Base-by-base conservation (phyloP, 2,888 invertebrate genomes). In the Aproaerema taeniolella region DNA sequence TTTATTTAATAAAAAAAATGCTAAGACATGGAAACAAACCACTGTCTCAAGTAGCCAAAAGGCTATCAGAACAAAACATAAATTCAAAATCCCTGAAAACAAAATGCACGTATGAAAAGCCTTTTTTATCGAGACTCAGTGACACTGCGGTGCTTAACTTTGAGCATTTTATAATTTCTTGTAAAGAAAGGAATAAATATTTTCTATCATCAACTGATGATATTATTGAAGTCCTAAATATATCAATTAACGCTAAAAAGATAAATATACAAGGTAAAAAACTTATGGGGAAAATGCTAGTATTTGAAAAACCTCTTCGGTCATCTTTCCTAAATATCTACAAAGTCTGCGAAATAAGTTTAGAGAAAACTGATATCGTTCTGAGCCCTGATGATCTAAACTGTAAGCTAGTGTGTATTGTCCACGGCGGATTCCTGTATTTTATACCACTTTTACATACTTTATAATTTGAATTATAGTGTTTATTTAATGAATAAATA, bases 1-100 rank as follows among this genome's bases (percentile, higher is more conserved):
- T 48, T 1, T 40, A 42, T 11, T 16, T 15, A 6, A 47, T 49
- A 6, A 49, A 49, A 39, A 32, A 24, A 20, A 36, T 49, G 41
- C 11, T 44, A 8, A 35, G 40, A 30, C 7, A 16, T 11, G 43
- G 43, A 1, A 32, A 39, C 2, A 43, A 39, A 13, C 39, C 43
- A 8, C 20, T 43, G 4, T 9, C 14, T 1, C 39, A 43, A 31
- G 34, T 43, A 14, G 39, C 43, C 1, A 39, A 34, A 24, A 31
- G 38, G 9, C n/a, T 20, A 20, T 20, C 29, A 35, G 10, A 15
- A 2, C 11, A 36, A 31, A 30, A 17, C 17, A 34, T 30, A 11
- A 30, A n/a, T 26, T 3, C n/a, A 9, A 26, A 4, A 20, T 20
- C 20, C 8, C 8, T 20, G 4, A n/a, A n/a, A n/a, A 6, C 20